Percentiles rank a stretch among this genome's conserved stretches.
These are phyloP conservation scores for Myotis pilosus DNA, from an alignment of 2,797 vertebrate species.

Conservation along the genomic window DNA sequence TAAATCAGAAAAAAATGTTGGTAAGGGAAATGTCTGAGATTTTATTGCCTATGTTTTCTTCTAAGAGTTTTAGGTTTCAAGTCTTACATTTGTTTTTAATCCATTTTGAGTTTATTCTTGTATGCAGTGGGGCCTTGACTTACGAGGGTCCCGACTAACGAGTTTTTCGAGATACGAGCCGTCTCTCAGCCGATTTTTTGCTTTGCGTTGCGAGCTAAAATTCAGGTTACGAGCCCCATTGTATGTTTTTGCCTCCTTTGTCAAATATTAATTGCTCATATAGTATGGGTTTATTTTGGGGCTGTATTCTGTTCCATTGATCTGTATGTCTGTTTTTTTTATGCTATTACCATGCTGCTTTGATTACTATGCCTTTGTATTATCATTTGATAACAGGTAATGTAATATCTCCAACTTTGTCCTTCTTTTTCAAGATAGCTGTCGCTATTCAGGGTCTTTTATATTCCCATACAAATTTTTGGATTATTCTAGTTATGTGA, in stretches of 20 bases:
- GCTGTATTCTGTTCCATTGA: not conserved
- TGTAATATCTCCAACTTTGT: not conserved
- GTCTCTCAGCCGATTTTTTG: too few relatives aligned
- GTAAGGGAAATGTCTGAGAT: not conserved
- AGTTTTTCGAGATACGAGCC: too few relatives aligned
- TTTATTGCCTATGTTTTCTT: not conserved
- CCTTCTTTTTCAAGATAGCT: not conserved
- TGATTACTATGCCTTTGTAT: not conserved
- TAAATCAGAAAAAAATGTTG: not conserved
- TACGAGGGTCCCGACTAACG: too few relatives aligned
- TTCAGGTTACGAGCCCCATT: not conserved
- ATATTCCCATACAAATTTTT: not conserved
- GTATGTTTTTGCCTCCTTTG: not conserved
- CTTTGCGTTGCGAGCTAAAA: too few relatives aligned
- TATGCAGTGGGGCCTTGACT: too few relatives aligned
- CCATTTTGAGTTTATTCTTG: not conserved
- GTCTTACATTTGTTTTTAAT: not conserved
- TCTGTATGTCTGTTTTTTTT: not conserved
- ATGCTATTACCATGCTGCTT: not conserved
- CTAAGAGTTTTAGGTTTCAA: not conserved
- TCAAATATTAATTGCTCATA: not conserved
- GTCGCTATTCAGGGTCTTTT: not conserved
- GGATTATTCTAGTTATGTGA: not conserved
- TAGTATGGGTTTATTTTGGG: not conserved
- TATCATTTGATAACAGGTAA: not conserved